These are phyloP conservation scores for Kryptopterus vitreolus DNA, from an alignment of 2,797 vertebrate genomes.

Conservation along the genomic window DNA sequence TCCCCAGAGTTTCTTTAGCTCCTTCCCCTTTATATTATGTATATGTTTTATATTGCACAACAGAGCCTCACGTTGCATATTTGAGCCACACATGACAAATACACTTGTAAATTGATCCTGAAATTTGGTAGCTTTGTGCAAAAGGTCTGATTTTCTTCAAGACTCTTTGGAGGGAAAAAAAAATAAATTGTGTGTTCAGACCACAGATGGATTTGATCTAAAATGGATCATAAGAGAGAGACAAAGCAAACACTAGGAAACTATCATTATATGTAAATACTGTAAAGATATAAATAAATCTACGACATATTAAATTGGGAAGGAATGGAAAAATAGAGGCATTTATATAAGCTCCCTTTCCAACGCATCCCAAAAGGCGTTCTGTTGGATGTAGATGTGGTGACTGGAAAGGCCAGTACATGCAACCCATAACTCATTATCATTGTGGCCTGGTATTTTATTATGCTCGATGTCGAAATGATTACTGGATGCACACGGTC, in stretches of 20 bases:
- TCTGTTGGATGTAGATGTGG: background rate
- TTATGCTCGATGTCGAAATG: background rate
- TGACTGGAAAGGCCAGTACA: background rate
- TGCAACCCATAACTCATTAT: background rate
- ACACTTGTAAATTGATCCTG: no score
- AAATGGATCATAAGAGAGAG: background rate
- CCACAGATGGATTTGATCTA: background rate
- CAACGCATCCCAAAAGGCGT: background rate
- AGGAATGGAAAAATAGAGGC: background rate
- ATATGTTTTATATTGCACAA: no score
- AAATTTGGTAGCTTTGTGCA: background rate
- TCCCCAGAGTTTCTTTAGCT: no score
- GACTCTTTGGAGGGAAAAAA: no score
- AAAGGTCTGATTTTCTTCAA: background rate
- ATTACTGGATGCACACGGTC: conserved; percentile 3
- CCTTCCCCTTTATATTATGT: no score
- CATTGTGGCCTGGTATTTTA: background rate
- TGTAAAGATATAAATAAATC: background rate
- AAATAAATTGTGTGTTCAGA: background rate
- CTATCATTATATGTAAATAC: background rate
- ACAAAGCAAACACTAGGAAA: background rate
- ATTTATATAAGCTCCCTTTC: background rate
- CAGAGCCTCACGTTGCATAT: no score
- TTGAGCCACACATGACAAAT: no score
- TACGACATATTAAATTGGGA: background rate